Percentiles rank a stretch among this genome's conserved stretches.
Evolutionary conservation across 2,888 invertebrate species (phyloP).

Genomic region (Drosophila ochracea): DNA sequence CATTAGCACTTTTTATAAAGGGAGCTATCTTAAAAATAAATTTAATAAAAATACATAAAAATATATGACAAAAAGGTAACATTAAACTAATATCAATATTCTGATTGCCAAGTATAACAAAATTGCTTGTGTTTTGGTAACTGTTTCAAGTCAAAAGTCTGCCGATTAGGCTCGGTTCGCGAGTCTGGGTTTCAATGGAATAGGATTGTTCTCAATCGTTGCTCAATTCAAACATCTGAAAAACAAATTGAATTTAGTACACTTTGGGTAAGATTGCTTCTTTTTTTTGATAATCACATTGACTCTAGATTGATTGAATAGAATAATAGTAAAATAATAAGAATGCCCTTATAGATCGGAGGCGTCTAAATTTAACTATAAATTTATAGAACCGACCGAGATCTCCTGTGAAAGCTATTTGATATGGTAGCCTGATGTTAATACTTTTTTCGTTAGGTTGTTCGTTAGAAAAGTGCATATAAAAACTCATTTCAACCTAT

Average conservation of each 20-base stretch:
- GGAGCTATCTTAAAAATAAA: not conserved
- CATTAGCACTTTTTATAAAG: not conserved
- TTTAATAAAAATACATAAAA: not conserved
- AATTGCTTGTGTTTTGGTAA: not conserved
- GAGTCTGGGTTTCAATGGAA: not conserved
- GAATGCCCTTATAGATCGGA: not conserved
- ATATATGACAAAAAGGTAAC: not conserved
- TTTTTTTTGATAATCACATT: not conserved
- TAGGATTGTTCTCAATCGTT: not conserved
- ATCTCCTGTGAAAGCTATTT: not conserved
- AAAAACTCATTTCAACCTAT: not conserved
- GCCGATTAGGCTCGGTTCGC: not conserved
- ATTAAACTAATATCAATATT: not conserved
- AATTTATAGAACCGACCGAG: not conserved
- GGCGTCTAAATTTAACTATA: not conserved
- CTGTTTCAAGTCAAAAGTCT: not conserved
- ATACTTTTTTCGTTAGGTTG: not conserved
- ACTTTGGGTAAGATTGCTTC: not conserved
- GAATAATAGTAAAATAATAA: not conserved
- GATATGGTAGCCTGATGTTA: not conserved
- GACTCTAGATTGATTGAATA: not conserved
- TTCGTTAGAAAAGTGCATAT: not conserved
- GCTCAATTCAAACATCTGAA: not conserved
- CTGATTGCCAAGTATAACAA: not conserved
- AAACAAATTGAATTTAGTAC: not conserved